phyloP scores from a whole-genome alignment of 2,888 invertebrate genomes.

The Ceraclea dissimilis region DNA sequence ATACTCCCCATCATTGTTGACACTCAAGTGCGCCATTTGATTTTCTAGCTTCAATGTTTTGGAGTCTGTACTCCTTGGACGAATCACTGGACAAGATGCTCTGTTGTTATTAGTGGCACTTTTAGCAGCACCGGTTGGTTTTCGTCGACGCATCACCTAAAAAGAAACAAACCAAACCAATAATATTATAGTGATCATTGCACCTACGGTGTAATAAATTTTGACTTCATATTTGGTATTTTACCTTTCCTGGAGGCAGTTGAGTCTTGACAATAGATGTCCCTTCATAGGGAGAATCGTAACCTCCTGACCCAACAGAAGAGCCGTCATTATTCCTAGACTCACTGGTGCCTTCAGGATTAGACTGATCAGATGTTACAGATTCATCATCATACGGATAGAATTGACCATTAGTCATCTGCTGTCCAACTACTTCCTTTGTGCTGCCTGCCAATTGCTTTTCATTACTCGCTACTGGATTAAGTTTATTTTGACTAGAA shows the following conservation, averaged over 20 bases:
- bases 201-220: too few species aligned
- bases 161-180: slow-evolving; percentile 4
- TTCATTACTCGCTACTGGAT: slow-evolving; percentile 31
- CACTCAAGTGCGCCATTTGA: slow-evolving; percentile 36
- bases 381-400: slow-evolving; percentile 39
- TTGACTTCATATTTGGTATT: too few species aligned
- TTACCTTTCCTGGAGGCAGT: slow-evolving; percentile 66
- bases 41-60: slow-evolving; percentile 46
- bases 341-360: slow-evolving; percentile 33
- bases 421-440: slow-evolving; percentile 4
- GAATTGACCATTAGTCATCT: slow-evolving; percentile 22
- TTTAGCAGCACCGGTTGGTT: slow-evolving; percentile 37
- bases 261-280: slow-evolving; percentile 56
- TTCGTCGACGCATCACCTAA: slow-evolving; percentile 56
- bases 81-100: slow-evolving; percentile 59
- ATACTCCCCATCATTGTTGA: slow-evolving; percentile 43
- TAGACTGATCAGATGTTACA: slow-evolving; percentile 42
- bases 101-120: slow-evolving; percentile 45
- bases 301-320: slow-evolving; percentile 40
- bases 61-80: slow-evolving; percentile 45
- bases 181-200: too few species aligned
- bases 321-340: slow-evolving; percentile 38
- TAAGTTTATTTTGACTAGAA: slow-evolving; percentile 33
- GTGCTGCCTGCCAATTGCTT: background rate
- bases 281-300: slow-evolving; percentile 52